Percentiles rank a stretch among this genome's conserved stretches.
phyloP scores from a whole-genome alignment of 2,888 invertebrate genomes.

The Cremastinae sp. region DNA sequence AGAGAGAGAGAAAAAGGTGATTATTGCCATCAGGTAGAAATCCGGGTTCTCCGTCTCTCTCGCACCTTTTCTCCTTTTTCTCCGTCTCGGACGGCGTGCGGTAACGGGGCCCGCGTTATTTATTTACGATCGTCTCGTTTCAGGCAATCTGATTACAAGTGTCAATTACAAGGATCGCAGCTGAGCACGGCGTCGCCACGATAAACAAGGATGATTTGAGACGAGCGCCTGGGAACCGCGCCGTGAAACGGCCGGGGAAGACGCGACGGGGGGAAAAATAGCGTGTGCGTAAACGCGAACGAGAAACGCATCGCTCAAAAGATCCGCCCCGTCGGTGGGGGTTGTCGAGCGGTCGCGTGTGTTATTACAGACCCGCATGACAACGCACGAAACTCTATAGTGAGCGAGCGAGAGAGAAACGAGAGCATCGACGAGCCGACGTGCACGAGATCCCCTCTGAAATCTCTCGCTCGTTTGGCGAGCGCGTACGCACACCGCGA shows the following conservation, averaged over 20 bases:
- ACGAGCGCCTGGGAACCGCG: conserved; percentile 26
- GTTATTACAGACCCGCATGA: conserved; percentile 56
- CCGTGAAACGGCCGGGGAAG: conserved; percentile 18
- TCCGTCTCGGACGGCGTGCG: conserved; percentile 8
- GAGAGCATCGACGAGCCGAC: neutral
- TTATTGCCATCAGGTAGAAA: conserved; percentile 51
- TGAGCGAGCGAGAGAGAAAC: no score
- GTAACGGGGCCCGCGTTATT: conserved; percentile 49
- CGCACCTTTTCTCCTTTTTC: neutral
- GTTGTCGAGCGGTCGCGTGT: conserved; percentile 34
- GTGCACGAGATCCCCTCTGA: conserved; percentile 24
- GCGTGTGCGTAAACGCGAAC: conserved; percentile 6
- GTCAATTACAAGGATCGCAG: conserved; percentile 55
- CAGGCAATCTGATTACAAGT: conserved; percentile 59
- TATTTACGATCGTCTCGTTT: conserved; percentile 59
- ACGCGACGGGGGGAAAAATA: neutral
- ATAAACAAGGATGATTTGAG: conserved; percentile 61
- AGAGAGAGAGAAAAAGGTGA: conserved; percentile 28
- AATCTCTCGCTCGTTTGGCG: conserved; percentile 42
- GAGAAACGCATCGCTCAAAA: conserved; percentile 52
- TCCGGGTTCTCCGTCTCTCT: conserved; percentile 16
- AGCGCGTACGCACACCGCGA: neutral
- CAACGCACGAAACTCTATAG: neutral
- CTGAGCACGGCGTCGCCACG: conserved; percentile 46
- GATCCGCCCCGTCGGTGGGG: conserved; percentile 36